A percentile compares a stretch with the other conserved stretches of the same genome.
Conservation (phyloP, 2,113 vertebrate species). For the Pongo pygmaeus region DNA sequence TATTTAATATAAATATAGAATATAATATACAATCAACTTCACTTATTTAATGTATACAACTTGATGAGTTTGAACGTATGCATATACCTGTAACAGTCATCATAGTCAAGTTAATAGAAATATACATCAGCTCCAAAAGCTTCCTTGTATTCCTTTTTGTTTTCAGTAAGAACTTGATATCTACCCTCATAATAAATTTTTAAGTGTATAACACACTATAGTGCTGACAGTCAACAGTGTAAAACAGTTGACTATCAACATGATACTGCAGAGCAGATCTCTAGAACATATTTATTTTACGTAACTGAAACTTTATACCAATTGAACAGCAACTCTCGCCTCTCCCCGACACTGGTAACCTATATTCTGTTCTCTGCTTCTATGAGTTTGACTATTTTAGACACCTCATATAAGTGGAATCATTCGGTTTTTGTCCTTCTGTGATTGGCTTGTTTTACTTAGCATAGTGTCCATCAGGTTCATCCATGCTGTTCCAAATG, state of each 20-base stretch:
- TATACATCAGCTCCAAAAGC: not conserved
- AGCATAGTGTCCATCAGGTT: not conserved
- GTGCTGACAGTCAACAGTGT: no score
- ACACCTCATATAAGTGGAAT: not conserved
- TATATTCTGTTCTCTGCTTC: not conserved
- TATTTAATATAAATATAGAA: not conserved
- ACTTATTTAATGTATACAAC: not conserved
- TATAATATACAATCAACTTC: not conserved
- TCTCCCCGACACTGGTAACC: rapidly evolving
- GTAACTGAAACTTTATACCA: not conserved
- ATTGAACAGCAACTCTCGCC: not conserved
- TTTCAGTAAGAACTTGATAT: not conserved
- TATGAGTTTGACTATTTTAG: not conserved
- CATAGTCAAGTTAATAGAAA: not conserved
- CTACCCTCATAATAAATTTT: not conserved
- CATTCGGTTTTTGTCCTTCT: not conserved
- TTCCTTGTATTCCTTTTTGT: not conserved
- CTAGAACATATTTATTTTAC: not conserved
- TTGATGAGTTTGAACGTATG: not conserved
- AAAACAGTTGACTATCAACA: not conserved
- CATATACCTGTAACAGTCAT: not conserved
- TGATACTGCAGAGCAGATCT: not conserved
- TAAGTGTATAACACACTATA: not conserved
- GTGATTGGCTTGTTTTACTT: not conserved
- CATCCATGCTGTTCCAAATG: not conserved